Conservation (phyloP, 1,140 invertebrate genomes). For the Papilio helenus region DNA sequence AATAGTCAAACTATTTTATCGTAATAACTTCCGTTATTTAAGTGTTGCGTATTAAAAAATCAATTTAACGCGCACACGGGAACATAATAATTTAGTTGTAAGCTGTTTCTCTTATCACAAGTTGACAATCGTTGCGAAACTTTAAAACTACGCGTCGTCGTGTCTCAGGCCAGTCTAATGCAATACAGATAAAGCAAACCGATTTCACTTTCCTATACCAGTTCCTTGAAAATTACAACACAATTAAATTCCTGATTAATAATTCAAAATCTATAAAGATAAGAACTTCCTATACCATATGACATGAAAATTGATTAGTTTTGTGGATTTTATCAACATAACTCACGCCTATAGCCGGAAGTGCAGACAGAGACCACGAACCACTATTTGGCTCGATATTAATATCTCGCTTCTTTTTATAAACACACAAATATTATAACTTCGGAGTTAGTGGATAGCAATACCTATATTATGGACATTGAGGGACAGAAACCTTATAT, state of each 20-base stretch:
- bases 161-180: slow-evolving; percentile 13
- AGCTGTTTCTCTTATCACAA: slow-evolving; percentile 31
- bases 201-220: slow-evolving; percentile 33
- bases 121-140: slow-evolving; percentile 34
- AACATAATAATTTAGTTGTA: not conserved
- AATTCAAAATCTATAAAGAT: not conserved
- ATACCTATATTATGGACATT: not conserved
- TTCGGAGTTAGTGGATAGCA: not conserved
- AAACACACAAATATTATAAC: not conserved
- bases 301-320: not conserved
- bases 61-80: not conserved
- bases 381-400: no score
- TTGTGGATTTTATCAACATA: not conserved
- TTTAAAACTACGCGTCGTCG: not conserved
- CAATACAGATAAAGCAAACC: slow-evolving; percentile 30
- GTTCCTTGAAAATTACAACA: slow-evolving; percentile 10
- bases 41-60: slow-evolving; percentile 20
- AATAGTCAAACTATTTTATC: not conserved
- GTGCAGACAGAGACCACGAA: no score
- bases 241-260: slow-evolving; percentile 26
- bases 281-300: not conserved
- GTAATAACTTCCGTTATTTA: slow-evolving; percentile 16
- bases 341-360: no score
- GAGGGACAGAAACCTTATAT: not conserved
- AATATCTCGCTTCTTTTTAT: no score